Conservation (phyloP, 2,888 invertebrate genomes). For the Mesopsocus fuscifrons region DNA sequence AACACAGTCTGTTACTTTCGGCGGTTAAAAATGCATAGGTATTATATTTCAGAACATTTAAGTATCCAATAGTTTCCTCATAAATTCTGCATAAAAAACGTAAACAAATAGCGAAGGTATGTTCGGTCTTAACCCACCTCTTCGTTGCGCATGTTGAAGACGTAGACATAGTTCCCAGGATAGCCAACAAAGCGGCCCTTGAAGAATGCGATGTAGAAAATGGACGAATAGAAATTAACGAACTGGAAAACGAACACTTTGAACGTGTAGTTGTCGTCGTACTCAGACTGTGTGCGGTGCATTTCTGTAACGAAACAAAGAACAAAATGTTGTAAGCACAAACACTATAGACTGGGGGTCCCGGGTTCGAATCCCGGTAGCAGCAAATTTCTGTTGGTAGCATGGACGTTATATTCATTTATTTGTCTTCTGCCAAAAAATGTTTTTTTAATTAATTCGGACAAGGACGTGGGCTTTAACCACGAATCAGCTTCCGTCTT, state of each 20-base stretch:
- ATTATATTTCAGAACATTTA: too few relatives aligned
- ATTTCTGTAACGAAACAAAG: slow-evolving; percentile 21
- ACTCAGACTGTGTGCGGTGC: slow-evolving; percentile 34
- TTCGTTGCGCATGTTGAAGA: slow-evolving; percentile 32
- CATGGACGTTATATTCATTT: too few relatives aligned
- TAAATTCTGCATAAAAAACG: too few relatives aligned
- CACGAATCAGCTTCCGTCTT: too few relatives aligned
- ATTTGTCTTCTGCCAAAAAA: too few relatives aligned
- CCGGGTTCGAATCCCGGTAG: too few relatives aligned
- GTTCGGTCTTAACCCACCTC: slow-evolving; percentile 28
- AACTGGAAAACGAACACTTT: slow-evolving; percentile 40
- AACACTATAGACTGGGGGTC: neutral
- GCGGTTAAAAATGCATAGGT: too few relatives aligned
- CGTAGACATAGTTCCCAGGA: slow-evolving; percentile 30
- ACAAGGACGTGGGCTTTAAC: too few relatives aligned
- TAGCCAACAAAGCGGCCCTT: slow-evolving; percentile 32
- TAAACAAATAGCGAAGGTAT: too few relatives aligned
- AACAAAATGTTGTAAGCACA: neutral
- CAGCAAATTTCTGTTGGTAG: too few relatives aligned
- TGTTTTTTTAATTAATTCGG: too few relatives aligned
- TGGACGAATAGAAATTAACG: slow-evolving; percentile 38
- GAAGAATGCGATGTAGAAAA: slow-evolving; percentile 41
- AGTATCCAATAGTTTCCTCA: too few relatives aligned
- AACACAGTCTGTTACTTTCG: neutral
- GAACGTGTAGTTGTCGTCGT: slow-evolving; percentile 36